Evolutionary conservation across 2,888 invertebrate species (phyloP), one percentile per base, ranked within the genome.

Genomic region (Nasonovia ribisnigri): DNA sequence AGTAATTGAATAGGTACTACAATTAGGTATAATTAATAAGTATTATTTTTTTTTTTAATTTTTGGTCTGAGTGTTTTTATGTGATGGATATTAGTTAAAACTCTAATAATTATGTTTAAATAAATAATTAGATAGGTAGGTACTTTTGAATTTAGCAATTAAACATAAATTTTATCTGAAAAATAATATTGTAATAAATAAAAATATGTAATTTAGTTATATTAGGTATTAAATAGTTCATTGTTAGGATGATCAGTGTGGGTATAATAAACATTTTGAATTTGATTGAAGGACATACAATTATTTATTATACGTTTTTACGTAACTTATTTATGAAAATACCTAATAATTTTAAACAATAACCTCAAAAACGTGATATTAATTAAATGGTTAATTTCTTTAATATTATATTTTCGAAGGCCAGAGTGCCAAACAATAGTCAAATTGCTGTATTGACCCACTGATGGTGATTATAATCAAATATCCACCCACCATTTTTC

Each of bases 301-400:
- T 57, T 57, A 67, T 88, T 88, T 90, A 84, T 93, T 93, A 90
- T 46, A 36, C 54, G 89, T 90, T 54, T 93, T 93, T 86, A 42
- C 86, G 90, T 93, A 93, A 86, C 84, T 93, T 90, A 90, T 90
- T 46, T 84, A 84, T 60, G 84, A 86, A 48, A 92, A 92, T 24
- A 84, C 36, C 84, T 84, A 90, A 93, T 93, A 84, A 90, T 90
- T 86, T 36, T 26, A 84, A 57, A 93, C 84, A 90, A 93, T 93
- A 93, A 93, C 93, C 84, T 93, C 90, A 93, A 93, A 84, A 93
- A 93, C 90, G 90, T 60, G 93, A 93, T 90, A 86, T 24, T 93
- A 90, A 93, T 93, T 90, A 90, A 93, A 90, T 60, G 54, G 51
- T 86, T 86, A 93, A 84, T 93, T 90, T 89, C 48, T 90, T 60